A percentile compares a stretch with the other conserved stretches of the same genome.
Conservation (phyloP, 2,888 invertebrate species). For the Aphodius granarius region DNA sequence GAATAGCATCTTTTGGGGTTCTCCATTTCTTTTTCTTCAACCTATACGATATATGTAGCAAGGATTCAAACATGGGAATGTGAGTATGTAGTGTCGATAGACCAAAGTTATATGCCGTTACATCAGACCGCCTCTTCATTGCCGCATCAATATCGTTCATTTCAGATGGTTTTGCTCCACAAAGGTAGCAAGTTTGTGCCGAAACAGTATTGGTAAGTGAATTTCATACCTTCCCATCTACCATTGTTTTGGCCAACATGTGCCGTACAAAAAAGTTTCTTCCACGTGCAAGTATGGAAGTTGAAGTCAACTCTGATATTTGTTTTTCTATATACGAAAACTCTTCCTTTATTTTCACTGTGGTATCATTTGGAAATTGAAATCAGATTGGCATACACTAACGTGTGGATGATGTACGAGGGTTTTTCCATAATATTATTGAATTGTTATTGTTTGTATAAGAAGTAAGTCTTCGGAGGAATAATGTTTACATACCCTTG, state of each 20-base stretch:
- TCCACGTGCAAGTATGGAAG: background rate
- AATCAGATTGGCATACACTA: background rate
- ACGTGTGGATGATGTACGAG: background rate
- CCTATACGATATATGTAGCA: slow-evolving; percentile 16
- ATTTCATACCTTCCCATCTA: background rate
- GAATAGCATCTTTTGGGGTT: background rate
- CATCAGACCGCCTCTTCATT: background rate
- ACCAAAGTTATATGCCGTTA: background rate
- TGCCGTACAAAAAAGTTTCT: background rate
- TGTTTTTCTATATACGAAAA: background rate
- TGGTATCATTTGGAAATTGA: background rate
- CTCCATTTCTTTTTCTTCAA: background rate
- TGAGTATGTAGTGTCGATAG: slow-evolving; percentile 9
- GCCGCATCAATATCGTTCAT: background rate
- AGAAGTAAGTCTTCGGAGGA: background rate
- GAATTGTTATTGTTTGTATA: background rate
- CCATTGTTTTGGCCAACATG: background rate
- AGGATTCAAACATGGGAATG: slow-evolving; percentile 13
- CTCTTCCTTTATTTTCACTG: background rate
- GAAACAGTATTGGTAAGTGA: background rate
- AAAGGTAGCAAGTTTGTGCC: background rate
- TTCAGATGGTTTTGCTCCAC: background rate
- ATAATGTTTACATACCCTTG: background rate
- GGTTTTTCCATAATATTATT: background rate
- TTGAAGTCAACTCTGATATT: background rate